phyloP scores from a whole-genome alignment of 2,888 invertebrate genomes.

The Ganaspis brasiliensis region DNA sequence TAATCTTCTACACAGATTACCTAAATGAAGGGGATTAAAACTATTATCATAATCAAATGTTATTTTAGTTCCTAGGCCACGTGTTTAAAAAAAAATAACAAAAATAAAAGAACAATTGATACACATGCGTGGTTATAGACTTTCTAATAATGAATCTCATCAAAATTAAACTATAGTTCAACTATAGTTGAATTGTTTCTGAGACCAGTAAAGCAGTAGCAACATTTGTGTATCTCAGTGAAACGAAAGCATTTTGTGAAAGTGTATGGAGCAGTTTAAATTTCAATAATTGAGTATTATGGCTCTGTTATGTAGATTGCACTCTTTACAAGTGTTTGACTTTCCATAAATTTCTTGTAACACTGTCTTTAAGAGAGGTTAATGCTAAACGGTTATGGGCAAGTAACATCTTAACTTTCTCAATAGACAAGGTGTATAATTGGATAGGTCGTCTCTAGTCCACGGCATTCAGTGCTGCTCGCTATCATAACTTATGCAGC shows the following conservation, averaged over 20 bases:
- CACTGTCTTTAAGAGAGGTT: not conserved
- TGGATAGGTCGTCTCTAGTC: conserved; percentile 58
- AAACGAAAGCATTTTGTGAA: not conserved
- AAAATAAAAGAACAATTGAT: too few species aligned
- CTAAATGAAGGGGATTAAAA: too few species aligned
- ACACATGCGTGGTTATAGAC: too few species aligned
- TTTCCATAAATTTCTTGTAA: not conserved
- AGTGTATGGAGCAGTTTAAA: not conserved
- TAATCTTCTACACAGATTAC: too few species aligned
- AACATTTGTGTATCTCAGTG: too few species aligned
- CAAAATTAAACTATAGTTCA: too few species aligned
- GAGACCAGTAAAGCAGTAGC: too few species aligned
- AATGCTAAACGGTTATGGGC: conserved; percentile 11
- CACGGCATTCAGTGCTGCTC: conserved; percentile 48
- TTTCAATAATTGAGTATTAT: conserved; percentile 4
- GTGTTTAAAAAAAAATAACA: too few species aligned
- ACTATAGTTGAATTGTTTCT: too few species aligned
- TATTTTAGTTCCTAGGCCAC: too few species aligned
- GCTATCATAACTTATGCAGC: conserved; percentile 58
- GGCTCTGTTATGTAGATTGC: not conserved
- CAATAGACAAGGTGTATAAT: conserved; percentile 51
- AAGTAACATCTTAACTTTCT: conserved; percentile 31
- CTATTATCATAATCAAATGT: too few species aligned
- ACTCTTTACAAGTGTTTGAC: not conserved
- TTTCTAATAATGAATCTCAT: too few species aligned